Conservation (phyloP, 2,113 vertebrate genomes). For the Silurus meridionalis region DNA sequence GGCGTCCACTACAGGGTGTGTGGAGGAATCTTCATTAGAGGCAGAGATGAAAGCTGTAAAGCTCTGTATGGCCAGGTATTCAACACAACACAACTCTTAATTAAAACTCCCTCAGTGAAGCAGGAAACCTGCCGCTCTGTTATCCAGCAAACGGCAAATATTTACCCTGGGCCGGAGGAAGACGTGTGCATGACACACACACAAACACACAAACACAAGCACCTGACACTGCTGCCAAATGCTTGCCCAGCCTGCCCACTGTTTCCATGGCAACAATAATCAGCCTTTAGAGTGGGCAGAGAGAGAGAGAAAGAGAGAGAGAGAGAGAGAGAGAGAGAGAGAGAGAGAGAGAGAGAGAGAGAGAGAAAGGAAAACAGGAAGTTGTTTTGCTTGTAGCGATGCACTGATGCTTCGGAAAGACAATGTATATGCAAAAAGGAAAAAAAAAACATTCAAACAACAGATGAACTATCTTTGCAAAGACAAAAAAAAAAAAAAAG, state of each 20-base stretch:
- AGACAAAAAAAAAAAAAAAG: not conserved
- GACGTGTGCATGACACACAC: conserved; percentile 28
- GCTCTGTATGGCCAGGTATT: conserved; percentile 34
- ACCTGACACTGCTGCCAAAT: conserved; percentile 53
- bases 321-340: conserved; percentile 12
- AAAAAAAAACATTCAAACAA: conserved; percentile 15
- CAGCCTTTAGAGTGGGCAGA: conserved; percentile 53
- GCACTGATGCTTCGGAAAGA: conserved; percentile 52
- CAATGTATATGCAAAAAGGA: conserved; percentile 35
- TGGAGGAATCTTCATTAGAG: not conserved
- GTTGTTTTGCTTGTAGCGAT: conserved; percentile 52
- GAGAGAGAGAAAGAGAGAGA: conserved; percentile 13
- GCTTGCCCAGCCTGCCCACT: conserved; percentile 61
- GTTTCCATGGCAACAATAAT: conserved; percentile 71
- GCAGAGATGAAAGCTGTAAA: conserved; percentile 42
- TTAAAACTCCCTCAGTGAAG: conserved; percentile 42
- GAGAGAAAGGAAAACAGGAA: conserved; percentile 22
- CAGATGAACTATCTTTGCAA: conserved; percentile 24
- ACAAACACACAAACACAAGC: conserved; percentile 45
- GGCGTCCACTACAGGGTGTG: not conserved
- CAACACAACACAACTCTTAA: conserved; percentile 37
- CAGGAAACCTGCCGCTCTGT: conserved; percentile 29
- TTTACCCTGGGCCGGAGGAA: conserved; percentile 51
- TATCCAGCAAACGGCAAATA: conserved; percentile 55
- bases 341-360: conserved; percentile 18